Conservation (phyloP, 2,888 invertebrate genomes). For the Ornithoptera priamus region DNA sequence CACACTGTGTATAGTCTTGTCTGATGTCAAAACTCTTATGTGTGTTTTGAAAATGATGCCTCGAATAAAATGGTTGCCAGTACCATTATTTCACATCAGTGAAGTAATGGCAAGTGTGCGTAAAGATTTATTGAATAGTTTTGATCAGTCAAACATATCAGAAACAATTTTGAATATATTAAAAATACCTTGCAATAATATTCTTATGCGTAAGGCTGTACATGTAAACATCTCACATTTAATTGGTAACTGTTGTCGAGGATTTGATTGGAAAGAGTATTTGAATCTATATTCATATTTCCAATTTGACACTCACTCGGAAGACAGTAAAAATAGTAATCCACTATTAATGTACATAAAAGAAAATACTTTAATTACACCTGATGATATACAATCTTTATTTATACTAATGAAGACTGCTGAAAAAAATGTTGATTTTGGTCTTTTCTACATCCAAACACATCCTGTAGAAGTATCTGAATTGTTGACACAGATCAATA, state of each 20-base stretch:
- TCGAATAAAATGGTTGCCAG: constrained; percentile 62
- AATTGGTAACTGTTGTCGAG: constrained; percentile 48
- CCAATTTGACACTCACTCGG: constrained; percentile 37
- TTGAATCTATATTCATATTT: constrained; percentile 45
- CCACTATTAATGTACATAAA: constrained; percentile 40
- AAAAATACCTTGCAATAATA: constrained; percentile 61
- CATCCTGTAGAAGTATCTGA: constrained; percentile 42
- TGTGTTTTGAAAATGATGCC: constrained; percentile 52
- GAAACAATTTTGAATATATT: constrained; percentile 43
- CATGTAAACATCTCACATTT: constrained; percentile 53
- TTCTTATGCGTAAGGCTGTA: constrained; percentile 58
- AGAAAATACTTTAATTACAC: constrained; percentile 35
- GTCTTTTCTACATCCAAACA: constrained; percentile 48
- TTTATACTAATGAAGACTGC: constrained; percentile 42
- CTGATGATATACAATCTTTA: constrained; percentile 42
- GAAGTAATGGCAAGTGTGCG: constrained; percentile 45
- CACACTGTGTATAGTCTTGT: constrained; percentile 42
- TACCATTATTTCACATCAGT: constrained; percentile 60
- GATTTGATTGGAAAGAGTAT: constrained; percentile 50
- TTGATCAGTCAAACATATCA: constrained; percentile 31
- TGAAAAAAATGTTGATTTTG: constrained; percentile 48
- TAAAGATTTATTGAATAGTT: constrained; percentile 17
- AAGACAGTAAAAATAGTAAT: constrained; percentile 36
- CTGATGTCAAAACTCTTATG: constrained; percentile 41
- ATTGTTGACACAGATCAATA: constrained; percentile 44